phyloP scores from a whole-genome alignment of 2,888 invertebrate genomes.

The Leptopilina drosophilae region DNA sequence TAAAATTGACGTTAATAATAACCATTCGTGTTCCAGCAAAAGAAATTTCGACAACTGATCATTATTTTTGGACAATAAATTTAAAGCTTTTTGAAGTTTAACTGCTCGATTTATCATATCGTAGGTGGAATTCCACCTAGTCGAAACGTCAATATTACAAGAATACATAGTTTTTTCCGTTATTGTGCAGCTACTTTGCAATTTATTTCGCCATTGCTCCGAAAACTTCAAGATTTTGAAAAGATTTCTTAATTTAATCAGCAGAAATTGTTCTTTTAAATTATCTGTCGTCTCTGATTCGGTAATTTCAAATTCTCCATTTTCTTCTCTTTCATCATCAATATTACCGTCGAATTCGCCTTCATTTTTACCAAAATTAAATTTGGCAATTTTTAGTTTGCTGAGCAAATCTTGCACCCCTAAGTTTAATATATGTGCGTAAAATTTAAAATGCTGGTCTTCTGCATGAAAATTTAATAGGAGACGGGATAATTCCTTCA shows the following conservation, averaged over 20 bases:
- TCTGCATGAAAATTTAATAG: conserved; percentile 47
- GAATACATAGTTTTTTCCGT: neutral
- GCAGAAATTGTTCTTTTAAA: neutral
- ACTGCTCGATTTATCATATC: neutral
- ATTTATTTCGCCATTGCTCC: neutral
- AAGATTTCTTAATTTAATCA: neutral
- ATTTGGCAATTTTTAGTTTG: conserved; percentile 2
- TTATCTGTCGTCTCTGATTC: neutral
- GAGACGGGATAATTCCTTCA: conserved; percentile 11
- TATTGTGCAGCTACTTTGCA: neutral
- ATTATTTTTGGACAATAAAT: neutral
- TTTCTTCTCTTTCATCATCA: conserved; percentile 4
- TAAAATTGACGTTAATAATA: neutral
- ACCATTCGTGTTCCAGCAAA: neutral
- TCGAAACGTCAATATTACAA: neutral
- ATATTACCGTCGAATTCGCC: conserved; percentile 32
- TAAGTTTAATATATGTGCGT: conserved; percentile 62
- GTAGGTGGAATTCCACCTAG: neutral
- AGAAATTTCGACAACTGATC: neutral
- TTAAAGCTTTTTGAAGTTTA: neutral
- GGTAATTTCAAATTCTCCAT: neutral
- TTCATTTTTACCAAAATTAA: neutral
- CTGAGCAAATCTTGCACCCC: conserved; percentile 59
- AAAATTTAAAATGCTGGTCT: conserved; percentile 63
- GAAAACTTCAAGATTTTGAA: neutral